Evolutionary conservation across 2,797 vertebrate genomes (phyloP), one percentile per base, ranked within the genome.

Genomic region (Sternotherus odoratus): DNA sequence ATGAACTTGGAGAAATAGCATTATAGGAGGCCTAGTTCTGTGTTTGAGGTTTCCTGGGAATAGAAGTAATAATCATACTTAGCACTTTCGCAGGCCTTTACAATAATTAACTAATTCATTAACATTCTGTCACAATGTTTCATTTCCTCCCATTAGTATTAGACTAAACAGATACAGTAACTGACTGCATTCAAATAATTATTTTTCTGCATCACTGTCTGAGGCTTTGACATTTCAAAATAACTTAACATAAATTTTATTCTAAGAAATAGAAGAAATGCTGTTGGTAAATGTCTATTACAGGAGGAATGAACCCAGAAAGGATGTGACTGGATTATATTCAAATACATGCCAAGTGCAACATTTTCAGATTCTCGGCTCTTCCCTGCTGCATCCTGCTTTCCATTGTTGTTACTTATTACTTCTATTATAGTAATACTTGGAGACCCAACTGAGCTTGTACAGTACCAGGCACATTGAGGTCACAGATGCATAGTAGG

Each of bases 61-160:
- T 88, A 83, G 85, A 93, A 88, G 63, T 82, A 82, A 86, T 94
- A 94, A 93, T 91, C 8, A 92, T 93, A 82, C 87, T 89, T 92
- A 79, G 56, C 30, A 23, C 80, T 94, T 93, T 93, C 90, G 75
- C 1, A 0, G 82, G 81, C 49, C 74, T 88, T 93, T 95, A 69
- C 66, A 53, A 48, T 91, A 92, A 96, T 96, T 92, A 95, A 87
- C 86, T 91, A 95, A 93, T 94, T 92, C 72, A 93, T 95, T 92
- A 94, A 89, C 93, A 93, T 93, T 89, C 91, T 93, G 82, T 60
- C 63, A 36, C 88, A 89, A 28, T 86, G 85, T 96, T 95, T 84
- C 39, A 82, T 94, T 95, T 93, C 30, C 19, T 85, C 9, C n/a
- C 53, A 51, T 93, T 96, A 89, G 79, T 95, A 75, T 69, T 88